These are phyloP conservation scores for Podotricha telesiphe DNA, from an alignment of 2,888 invertebrate genomes.

Conservation along the genomic window DNA sequence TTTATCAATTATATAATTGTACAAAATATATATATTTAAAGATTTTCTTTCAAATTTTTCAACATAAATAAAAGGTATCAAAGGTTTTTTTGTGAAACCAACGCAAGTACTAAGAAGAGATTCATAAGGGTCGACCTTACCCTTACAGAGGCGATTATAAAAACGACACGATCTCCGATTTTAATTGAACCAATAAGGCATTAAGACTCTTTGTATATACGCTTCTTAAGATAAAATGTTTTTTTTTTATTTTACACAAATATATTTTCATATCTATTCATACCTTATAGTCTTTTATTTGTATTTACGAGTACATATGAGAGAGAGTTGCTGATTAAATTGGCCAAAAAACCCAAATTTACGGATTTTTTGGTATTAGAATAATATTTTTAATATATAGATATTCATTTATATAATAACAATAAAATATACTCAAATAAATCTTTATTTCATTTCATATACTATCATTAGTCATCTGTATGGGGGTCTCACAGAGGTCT, in stretches of 20 bases:
- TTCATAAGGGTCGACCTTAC: slow-evolving; percentile 32
- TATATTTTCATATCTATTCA: neutral
- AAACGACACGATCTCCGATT: slow-evolving; percentile 25
- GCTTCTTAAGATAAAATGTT: neutral
- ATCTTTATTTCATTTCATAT: no score
- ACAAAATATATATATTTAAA: neutral
- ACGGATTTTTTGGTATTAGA: no score
- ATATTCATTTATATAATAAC: no score
- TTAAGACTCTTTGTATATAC: slow-evolving; percentile 6
- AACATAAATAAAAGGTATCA: neutral
- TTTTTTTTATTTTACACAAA: slow-evolving; percentile 7
- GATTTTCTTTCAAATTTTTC: neutral
- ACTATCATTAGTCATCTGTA: no score
- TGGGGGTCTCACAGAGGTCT: no score
- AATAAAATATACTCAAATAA: no score
- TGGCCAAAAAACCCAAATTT: no score
- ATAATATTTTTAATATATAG: no score
- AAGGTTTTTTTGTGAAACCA: slow-evolving; percentile 21
- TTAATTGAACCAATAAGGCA: slow-evolving; percentile 24
- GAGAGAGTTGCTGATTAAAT: no score
- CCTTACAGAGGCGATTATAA: slow-evolving; percentile 33
- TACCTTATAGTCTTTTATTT: neutral
- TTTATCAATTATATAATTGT: no score
- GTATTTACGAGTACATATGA: no score
- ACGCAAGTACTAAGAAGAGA: slow-evolving; percentile 28